Percentiles rank a stretch among this genome's conserved stretches.
Evolutionary conservation across 2,113 vertebrate genomes (phyloP).

Genomic region (Buteo buteo): DNA sequence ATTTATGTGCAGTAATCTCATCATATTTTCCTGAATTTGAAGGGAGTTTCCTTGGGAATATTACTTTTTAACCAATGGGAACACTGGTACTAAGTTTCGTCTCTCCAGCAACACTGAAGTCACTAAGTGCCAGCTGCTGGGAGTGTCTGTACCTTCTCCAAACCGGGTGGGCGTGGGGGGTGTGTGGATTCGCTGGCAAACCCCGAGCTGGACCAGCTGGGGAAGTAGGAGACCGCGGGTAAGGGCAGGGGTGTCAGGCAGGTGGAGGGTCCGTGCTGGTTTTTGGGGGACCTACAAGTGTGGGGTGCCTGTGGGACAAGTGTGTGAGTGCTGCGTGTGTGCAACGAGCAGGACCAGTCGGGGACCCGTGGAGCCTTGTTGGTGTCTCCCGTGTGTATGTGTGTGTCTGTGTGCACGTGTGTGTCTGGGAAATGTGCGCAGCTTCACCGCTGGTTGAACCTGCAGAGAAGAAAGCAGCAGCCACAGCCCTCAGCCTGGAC

Average conservation of each 20-base stretch:
- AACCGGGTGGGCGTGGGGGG: rapidly evolving
- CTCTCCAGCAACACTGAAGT: not conserved
- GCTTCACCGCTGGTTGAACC: not conserved
- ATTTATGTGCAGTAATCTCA: not conserved
- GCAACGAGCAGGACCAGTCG: not conserved
- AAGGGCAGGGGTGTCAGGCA: rapidly evolving
- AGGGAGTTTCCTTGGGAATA: not conserved
- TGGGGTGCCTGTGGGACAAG: rapidly evolving
- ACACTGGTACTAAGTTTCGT: not conserved
- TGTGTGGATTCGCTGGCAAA: not conserved
- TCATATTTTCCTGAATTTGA: not conserved
- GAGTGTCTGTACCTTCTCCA: not conserved
- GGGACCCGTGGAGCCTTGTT: not conserved
- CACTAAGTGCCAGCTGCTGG: not conserved
- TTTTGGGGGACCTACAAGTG: rapidly evolving
- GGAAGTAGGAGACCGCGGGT: not conserved
- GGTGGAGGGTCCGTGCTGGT: rapidly evolving
- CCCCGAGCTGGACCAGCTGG: not conserved
- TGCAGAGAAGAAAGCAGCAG: not conserved
- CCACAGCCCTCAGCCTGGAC: rapidly evolving
- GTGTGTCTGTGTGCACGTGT: no score
- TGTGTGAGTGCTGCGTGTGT: not conserved
- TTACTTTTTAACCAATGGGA: not conserved
- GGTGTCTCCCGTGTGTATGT: not conserved
- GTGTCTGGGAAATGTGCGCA: not conserved